A percentile compares a stretch with the other conserved stretches of the same genome.
Conservation (phyloP, 2,888 invertebrate species). For the Leucophenga maculata region DNA sequence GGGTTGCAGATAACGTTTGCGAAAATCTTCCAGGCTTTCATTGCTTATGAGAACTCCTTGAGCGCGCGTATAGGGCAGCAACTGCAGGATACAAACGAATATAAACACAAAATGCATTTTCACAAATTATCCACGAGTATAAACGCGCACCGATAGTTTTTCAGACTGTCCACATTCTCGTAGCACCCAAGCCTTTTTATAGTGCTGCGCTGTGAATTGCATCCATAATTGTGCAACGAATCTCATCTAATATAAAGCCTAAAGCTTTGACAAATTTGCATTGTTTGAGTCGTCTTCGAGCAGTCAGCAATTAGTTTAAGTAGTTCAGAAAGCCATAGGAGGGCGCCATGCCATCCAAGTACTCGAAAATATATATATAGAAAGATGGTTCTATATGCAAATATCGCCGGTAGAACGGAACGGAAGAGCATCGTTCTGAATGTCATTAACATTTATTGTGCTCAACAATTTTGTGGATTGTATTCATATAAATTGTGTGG, state of each 20-base stretch:
- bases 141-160: background rate
- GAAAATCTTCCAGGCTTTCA: conserved; percentile 60
- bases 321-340: conserved; percentile 48
- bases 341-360: conserved; percentile 22
- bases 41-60: conserved; percentile 29
- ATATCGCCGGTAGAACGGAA: background rate
- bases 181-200: conserved; percentile 42
- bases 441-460: conserved; percentile 16
- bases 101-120: conserved; percentile 19
- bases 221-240: conserved; percentile 39
- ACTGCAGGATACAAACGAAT: conserved; percentile 11
- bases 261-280: conserved; percentile 55
- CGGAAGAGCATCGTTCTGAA: conserved; percentile 7
- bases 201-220: conserved; percentile 8
- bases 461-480: background rate
- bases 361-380: background rate
- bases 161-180: conserved; percentile 24
- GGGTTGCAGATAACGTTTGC: conserved; percentile 58
- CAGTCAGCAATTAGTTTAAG: conserved; percentile 54
- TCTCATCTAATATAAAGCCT: conserved; percentile 22
- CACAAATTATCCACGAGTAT: conserved; percentile 2
- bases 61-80: conserved; percentile 20
- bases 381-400: background rate
- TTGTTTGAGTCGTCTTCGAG: conserved; percentile 25
- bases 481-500: background rate